phyloP scores from a whole-genome alignment of 2,113 vertebrate species.

The Ophiodon elongatus region DNA sequence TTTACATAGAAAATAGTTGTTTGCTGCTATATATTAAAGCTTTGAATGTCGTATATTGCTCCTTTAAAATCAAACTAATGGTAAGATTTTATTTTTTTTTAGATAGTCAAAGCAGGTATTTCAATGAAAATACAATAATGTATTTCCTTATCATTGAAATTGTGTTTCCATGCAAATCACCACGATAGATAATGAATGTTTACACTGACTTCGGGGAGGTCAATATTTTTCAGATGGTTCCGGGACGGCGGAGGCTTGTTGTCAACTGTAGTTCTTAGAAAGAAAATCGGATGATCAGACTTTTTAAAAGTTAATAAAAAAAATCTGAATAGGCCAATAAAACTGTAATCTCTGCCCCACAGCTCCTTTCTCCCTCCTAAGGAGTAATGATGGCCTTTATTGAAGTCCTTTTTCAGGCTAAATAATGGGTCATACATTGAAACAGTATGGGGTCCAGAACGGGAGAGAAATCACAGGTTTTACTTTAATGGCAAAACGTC shows the following conservation, averaged over 20 bases:
- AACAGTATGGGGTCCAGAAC: not conserved
- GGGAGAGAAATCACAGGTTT: not conserved
- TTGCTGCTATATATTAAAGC: not conserved
- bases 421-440: slow-evolving; percentile 31
- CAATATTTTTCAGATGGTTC: no score
- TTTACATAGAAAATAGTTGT: not conserved
- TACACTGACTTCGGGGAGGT: no score
- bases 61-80: not conserved
- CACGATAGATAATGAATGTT: no score
- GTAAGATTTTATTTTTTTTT: not conserved
- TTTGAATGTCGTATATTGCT: not conserved
- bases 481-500: not conserved
- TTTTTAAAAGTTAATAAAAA: no score
- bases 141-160: not conserved
- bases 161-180: no score
- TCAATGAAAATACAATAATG: not conserved
- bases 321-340: not conserved
- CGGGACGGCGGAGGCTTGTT: no score
- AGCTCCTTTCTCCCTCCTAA: slow-evolving; percentile 20
- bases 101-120: not conserved
- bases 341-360: not conserved
- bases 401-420: slow-evolving; percentile 20
- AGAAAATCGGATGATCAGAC: no score
- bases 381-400: slow-evolving; percentile 24
- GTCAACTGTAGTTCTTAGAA: no score